Evolutionary conservation across 2,888 invertebrate species (phyloP).

Genomic region (Bruchidius siliquastri): DNA sequence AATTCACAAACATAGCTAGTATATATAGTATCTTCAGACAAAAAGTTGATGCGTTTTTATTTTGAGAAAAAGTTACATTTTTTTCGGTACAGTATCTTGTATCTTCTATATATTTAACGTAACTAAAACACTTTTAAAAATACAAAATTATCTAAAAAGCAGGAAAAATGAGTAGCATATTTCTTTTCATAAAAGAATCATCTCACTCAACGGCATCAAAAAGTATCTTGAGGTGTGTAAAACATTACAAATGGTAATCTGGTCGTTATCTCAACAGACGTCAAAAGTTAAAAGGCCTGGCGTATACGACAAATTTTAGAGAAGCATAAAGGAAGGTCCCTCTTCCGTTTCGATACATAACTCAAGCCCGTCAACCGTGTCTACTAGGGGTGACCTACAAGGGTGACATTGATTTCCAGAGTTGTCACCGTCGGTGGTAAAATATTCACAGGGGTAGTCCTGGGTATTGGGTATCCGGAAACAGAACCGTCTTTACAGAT

Average conservation of each 20-base stretch:
- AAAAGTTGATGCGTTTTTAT: too few relatives aligned
- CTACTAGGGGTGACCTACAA: slow-evolving; percentile 23
- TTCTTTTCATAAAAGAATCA: too few relatives aligned
- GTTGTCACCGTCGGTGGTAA: slow-evolving; percentile 24
- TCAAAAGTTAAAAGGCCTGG: background rate
- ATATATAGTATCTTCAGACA: too few relatives aligned
- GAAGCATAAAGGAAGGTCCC: background rate
- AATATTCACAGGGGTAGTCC: slow-evolving; percentile 8
- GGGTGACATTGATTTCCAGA: slow-evolving; percentile 29
- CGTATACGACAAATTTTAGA: background rate
- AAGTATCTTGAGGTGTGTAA: too few relatives aligned
- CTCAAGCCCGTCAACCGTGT: slow-evolving; percentile 8
- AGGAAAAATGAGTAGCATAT: too few relatives aligned
- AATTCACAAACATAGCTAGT: background rate
- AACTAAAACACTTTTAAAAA: too few relatives aligned
- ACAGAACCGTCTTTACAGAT: background rate
- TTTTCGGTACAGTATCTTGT: too few relatives aligned
- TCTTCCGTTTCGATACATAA: background rate
- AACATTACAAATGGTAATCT: background rate
- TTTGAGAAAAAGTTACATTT: too few relatives aligned
- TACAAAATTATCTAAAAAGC: too few relatives aligned
- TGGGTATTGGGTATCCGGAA: slow-evolving; percentile 4
- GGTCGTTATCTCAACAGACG: background rate
- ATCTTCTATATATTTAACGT: too few relatives aligned
- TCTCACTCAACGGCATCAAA: too few relatives aligned